Conservation (phyloP, 2,888 invertebrate genomes). For the Blera fallax region DNA sequence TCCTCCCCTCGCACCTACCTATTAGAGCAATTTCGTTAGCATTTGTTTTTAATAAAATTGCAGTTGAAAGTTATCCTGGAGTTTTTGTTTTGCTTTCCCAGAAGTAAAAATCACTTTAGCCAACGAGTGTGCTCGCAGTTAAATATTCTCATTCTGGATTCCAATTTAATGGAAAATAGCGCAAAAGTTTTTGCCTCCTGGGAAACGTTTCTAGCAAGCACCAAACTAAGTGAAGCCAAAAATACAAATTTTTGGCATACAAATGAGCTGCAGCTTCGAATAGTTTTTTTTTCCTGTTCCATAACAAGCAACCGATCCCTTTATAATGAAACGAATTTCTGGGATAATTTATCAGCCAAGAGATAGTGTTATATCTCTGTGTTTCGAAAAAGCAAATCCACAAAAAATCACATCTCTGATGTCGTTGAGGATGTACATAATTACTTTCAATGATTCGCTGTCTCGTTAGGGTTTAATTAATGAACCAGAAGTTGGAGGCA, state of each 20-base stretch:
- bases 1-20: background rate
- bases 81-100: constrained; percentile 33
- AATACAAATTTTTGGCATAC: constrained; percentile 24
- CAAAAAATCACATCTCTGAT: background rate
- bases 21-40: constrained; percentile 35
- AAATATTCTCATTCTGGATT: constrained; percentile 28
- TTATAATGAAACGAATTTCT: constrained; percentile 40
- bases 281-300: background rate
- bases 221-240: constrained; percentile 13
- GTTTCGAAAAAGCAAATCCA: background rate
- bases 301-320: constrained; percentile 17
- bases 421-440: background rate
- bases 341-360: constrained; percentile 24
- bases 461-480: constrained; percentile 25
- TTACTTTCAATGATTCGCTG: constrained; percentile 19
- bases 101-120: constrained; percentile 53
- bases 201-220: background rate
- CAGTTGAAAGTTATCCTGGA: constrained; percentile 53
- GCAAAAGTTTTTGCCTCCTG: constrained; percentile 16
- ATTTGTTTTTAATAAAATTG: constrained; percentile 67
- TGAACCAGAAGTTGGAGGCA: constrained; percentile 2
- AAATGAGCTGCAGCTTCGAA: constrained; percentile 20
- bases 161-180: constrained; percentile 51
- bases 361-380: background rate
- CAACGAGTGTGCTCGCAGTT: background rate